Evolutionary conservation across 2,888 invertebrate species (phyloP), one percentile per base, ranked within the genome.

Genomic region (Xylota segnis): DNA sequence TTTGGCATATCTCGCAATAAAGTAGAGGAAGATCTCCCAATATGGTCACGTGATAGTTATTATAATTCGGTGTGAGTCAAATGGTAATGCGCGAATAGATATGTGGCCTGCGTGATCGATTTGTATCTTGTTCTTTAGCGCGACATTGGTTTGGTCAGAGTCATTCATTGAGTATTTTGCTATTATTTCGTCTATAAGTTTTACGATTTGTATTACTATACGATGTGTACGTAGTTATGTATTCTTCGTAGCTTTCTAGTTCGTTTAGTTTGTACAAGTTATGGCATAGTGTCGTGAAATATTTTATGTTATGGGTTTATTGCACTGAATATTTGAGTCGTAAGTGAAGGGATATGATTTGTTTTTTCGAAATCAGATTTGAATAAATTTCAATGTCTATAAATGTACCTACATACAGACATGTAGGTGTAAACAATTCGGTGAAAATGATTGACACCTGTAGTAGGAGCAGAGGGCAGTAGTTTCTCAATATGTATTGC

Each of bases 11-110:
- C 12, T 70, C 18, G 61, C 40, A 45, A 75, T 56, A n/a, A 43
- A 47, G 37, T 23, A 14, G 32, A 68, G 59, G 68, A 76, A 61
- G 58, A 76, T 68, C 59, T 61, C 40, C 61, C 32, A 43, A 43
- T 61, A 59, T 40, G 18, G 68, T 56, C 45, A 27, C 47, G 65
- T 66, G 58, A 76, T 23, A 23, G 32, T 43, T 65, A 56, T 23
- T 10, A 14, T 10, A 14, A 14, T 34, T 34, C 5, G 37, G n/a
- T 37, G 10, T 52, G 52, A n/a, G 50, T 12, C 50, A 50, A 16
- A 23, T 50, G 5, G 50, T 23, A 23, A 50, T 23, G 23, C 9
- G 16, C 37, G 37, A 23, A 58, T 23, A 23, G 34, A 37, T 58
- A 58, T 12, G 18, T 5, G 18, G 32, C 37, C 18, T 5, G 52